Base-by-base conservation (phyloP, 2,888 invertebrate species). In the Dryadula phaetusa region DNA sequence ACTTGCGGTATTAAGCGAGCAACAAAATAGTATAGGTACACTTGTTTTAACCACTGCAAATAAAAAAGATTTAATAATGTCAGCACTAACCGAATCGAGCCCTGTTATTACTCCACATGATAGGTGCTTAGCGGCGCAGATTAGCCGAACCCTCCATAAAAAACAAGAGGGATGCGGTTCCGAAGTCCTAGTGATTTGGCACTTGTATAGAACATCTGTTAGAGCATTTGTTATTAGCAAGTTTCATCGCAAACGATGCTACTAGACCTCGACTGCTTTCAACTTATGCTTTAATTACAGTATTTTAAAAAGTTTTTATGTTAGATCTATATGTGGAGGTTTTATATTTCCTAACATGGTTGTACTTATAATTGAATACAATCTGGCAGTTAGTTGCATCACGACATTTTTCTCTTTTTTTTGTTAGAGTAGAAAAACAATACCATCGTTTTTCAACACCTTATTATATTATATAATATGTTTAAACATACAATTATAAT, bases 61-160 rank as follows among this genome's bases (percentile, higher is more conserved):
- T 42, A 58, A 58, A 42, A 58, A 42, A 58, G 42, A 58, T 42
- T 58, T 63, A 62, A 64, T 67, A 66, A 60, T 60, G 61, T 69
- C 77, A 75, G 78, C 77, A 82, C 82, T 84, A 87, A 83, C 84
- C 83, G 82, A 83, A 81, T 79, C 80, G 86, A 87, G 89, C 85
- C 84, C 82, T 82, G 81, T 87, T 90, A 92, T 92, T 92, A 88
- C 90, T 89, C 77, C 80, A 87, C 84, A 90, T 91, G 88, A 91
- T 89, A 84, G 84, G 81, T 82, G 79, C 86, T 85, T 83, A 83
- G 77, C 75, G 75, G 74, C 77, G 74, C 78, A 86, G 88, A 87
- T 89, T 88, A 89, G 80, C 75, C 75, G 78, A 80, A 83, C 90
- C 90, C 91, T 86, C 80, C 76, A 85, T 88, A 92, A 91, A 92